A percentile compares a stretch with the other conserved stretches of the same genome.
phyloP scores from a whole-genome alignment of 2,888 invertebrate species.

The Dynastes tityus region DNA sequence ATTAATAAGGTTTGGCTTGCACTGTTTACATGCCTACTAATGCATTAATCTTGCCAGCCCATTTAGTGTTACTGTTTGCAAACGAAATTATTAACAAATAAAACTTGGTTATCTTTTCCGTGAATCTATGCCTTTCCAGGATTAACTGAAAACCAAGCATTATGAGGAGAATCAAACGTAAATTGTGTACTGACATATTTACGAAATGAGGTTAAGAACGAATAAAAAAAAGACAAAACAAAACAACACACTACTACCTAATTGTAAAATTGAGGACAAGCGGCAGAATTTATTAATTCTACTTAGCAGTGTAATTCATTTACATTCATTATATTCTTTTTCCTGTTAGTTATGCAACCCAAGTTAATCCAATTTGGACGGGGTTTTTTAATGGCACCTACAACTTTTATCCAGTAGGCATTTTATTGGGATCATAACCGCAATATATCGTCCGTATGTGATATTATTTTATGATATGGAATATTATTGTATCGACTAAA shows the following conservation, averaged over 20 bases:
- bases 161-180: too few relatives aligned
- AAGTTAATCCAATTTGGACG: not conserved
- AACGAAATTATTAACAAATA: too few relatives aligned
- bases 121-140: too few relatives aligned
- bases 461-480: not conserved
- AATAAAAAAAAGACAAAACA: slow-evolving; percentile 4
- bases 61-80: too few relatives aligned
- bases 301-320: not conserved
- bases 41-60: too few relatives aligned
- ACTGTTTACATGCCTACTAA: too few relatives aligned
- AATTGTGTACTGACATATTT: not conserved
- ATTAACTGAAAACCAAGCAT: too few relatives aligned
- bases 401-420: too few relatives aligned
- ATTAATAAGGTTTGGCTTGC: too few relatives aligned
- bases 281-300: not conserved
- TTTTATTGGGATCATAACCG: too few relatives aligned
- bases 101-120: too few relatives aligned
- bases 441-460: not conserved
- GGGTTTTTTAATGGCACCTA: too few relatives aligned
- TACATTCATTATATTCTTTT: not conserved
- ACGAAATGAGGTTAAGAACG: not conserved
- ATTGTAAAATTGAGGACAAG: slow-evolving; percentile 9
- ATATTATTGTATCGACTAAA: not conserved
- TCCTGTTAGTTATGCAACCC: slow-evolving; percentile 11
- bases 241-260: slow-evolving; percentile 1